These are phyloP conservation scores for Hemicrepidius hirtus DNA, from an alignment of 2,888 invertebrate species.

Conservation along the genomic window DNA sequence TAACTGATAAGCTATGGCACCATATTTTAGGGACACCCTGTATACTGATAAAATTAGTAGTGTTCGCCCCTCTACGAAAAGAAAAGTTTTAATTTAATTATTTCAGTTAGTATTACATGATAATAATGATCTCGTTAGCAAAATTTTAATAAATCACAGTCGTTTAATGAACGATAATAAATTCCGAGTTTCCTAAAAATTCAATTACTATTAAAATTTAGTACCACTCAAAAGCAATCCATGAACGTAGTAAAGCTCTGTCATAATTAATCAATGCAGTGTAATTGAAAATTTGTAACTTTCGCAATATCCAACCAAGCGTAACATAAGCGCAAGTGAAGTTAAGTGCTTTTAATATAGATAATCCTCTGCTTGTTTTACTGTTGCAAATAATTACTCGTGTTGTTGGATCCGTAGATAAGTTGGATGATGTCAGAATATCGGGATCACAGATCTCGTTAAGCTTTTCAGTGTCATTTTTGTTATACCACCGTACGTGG, in stretches of 20 bases:
- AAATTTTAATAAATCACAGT: conserved; percentile 4
- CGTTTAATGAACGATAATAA: neutral
- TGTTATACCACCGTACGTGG: neutral
- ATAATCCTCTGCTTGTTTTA: conserved; percentile 17
- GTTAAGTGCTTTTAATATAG: conserved; percentile 25
- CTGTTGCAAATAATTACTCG: conserved; percentile 25
- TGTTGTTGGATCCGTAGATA: conserved; percentile 7
- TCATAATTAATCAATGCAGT: conserved; percentile 19
- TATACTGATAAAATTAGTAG: too few relatives aligned
- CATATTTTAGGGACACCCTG: too few relatives aligned
- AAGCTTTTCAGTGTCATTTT: conserved; percentile 11
- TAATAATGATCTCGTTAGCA: too few relatives aligned
- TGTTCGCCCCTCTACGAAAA: too few relatives aligned
- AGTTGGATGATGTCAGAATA: neutral
- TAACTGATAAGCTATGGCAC: too few relatives aligned
- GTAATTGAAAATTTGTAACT: conserved; percentile 8
- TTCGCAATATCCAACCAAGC: neutral
- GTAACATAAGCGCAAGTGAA: neutral
- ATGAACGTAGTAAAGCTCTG: neutral
- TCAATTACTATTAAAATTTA: conserved; percentile 2
- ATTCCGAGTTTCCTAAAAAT: neutral
- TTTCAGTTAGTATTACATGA: neutral
- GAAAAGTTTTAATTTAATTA: neutral
- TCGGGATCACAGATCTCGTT: neutral
- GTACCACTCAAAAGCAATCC: neutral